Base-by-base conservation (phyloP, 2,113 vertebrate genomes). In the Sula dactylatra region DNA sequence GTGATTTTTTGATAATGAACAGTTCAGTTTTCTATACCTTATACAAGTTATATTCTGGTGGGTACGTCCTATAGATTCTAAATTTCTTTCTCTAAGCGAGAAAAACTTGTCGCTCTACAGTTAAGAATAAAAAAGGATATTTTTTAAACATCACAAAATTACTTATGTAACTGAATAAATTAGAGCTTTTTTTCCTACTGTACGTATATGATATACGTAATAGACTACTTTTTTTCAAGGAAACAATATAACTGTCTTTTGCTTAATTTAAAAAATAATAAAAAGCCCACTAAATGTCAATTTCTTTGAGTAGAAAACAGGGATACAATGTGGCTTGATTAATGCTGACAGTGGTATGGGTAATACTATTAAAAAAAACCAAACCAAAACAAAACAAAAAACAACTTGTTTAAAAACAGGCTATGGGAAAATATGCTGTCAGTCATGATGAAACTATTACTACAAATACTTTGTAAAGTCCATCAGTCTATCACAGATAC, bases 251-350 rank as follows among this genome's bases (percentile, higher is more conserved):
- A 15, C 27, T 45, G 14, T 21, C 2, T 49, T 78, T 56, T 58
- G 8, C 22, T 64, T 78, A 78, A 22, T 61, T 69, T 16, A 40
- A 86, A 86, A 31, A 54, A 31, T 19, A 49, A 67, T 31, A 8
- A 36, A 32, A 49, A 4, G 0, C 0, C 11, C 8, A 22, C 11
- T 6, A 58, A 38, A 55, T 7, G 3, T 16, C 7, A 52, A 83
- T 71, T 77, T 38, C 5, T 54, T 52, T 54, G 17, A 77, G 26
- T 64, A 82, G 32, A 72, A 32, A 83, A 83, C 8, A 58, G 29
- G 5, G 26, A 45, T 47, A 70, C 11, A 59, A 29, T 29, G 34
- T 58, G 19, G 24, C 7, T 64, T 59, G 34, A 54, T 70, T 80
- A 59, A 81, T n/a, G 27, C 18, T 82, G 36, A 52, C 7, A 62